A percentile compares a stretch with the other conserved stretches of the same genome.
These are phyloP conservation scores for Byasa hedistus DNA, from an alignment of 2,888 invertebrate species.

Conservation along the genomic window DNA sequence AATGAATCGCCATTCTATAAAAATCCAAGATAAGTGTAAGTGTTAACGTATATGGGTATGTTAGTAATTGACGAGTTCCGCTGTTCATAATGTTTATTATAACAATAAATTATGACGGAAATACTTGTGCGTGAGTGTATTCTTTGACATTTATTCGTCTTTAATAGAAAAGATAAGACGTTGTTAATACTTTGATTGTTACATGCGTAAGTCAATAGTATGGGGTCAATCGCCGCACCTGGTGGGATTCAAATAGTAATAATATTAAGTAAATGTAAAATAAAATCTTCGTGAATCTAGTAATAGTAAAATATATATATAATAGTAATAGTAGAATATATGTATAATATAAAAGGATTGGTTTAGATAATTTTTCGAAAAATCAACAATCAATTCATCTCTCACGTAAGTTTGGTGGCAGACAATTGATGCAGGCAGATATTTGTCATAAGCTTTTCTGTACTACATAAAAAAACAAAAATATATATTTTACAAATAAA, in stretches of 20 bases:
- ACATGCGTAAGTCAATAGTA: slow-evolving; percentile 25
- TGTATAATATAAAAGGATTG: too few relatives aligned
- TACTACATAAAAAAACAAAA: too few relatives aligned
- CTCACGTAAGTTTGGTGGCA: too few relatives aligned
- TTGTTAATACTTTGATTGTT: slow-evolving; percentile 27
- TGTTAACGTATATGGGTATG: slow-evolving; percentile 24
- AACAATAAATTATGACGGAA: slow-evolving; percentile 25
- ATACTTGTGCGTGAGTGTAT: slow-evolving; percentile 13
- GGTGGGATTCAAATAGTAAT: background rate
- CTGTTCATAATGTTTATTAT: slow-evolving; percentile 27
- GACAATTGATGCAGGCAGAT: too few relatives aligned
- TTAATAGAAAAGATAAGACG: slow-evolving; percentile 27
- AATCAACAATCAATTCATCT: too few relatives aligned
- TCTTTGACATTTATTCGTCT: slow-evolving; percentile 24
- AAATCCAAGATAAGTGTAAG: slow-evolving; percentile 26
- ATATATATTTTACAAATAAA: too few relatives aligned
- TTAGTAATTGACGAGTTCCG: slow-evolving; percentile 29
- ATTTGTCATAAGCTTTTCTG: too few relatives aligned
- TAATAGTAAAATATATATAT: too few relatives aligned
- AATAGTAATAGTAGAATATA: too few relatives aligned
- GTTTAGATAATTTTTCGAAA: too few relatives aligned
- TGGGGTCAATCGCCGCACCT: slow-evolving; percentile 25
- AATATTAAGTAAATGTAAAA: background rate
- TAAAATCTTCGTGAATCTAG: too few relatives aligned
- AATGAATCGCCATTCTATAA: slow-evolving; percentile 24